Evolutionary conservation across 92 coral and sea anemone genomes (phyloP), one percentile per base, ranked within the genome.

Genomic region (Micromussa lordhowensis): DNA sequence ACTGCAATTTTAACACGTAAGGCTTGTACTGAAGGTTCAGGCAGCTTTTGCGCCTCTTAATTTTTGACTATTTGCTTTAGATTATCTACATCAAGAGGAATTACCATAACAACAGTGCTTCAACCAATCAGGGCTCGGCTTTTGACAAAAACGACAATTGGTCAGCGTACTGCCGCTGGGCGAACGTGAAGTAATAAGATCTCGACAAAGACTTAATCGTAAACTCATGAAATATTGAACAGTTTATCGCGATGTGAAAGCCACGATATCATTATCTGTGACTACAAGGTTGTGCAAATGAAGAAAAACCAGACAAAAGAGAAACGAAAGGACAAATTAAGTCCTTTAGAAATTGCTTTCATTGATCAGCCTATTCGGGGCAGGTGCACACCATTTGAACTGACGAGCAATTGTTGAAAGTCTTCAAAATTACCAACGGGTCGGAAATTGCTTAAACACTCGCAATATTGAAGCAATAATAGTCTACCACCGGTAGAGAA

Each of bases 61-160:
- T 84, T 84, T 84, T n/a, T 75, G 71, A 74, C 69, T 70, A 69
- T 68, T 83, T 83, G 21, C 87, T 83, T 72, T 83, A 29, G 74
- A 71, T 54, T 83, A 71, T 82, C 76, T 63, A 64, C 75, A 82
- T 28, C 75, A 68, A 59, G 76, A 18, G 0, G 57, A 83, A 73
- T 84, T 73, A 74, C 88, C 88, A 84, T 84, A 36, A 74, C 88
- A 84, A 84, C 81, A 35, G 28, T 29, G 26, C 28, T 16, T 74
- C 73, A 35, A 74, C 88, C 81, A 84, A 2, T 84, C 53, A 73
- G 81, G 36, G 31, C 7, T 58, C 28, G 26, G 38, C 31, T 30
- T 57, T 24, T 24, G 54, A 74, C 74, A 6, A 76, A 84, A 78
- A 73, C 57, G 66, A 14, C 71, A n/a, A 49, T 55, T 34, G 36